Conservation (phyloP, 30 jellyfish, hydroid and myxozoan species). For the Hydractinia symbiolongicarpus region DNA sequence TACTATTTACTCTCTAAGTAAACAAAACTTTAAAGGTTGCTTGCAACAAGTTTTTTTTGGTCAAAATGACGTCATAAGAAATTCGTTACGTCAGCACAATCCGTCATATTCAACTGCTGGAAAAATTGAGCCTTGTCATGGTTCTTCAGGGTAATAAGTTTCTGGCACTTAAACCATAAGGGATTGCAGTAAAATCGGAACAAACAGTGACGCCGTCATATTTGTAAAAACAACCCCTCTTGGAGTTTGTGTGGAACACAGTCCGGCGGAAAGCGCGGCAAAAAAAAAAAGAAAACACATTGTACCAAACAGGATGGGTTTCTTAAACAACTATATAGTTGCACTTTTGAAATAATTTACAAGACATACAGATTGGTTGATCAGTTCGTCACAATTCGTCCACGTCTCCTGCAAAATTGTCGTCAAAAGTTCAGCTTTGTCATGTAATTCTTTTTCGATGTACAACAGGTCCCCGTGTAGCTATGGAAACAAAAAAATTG, state of each 20-base stretch:
- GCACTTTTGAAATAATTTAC: constrained; percentile 47
- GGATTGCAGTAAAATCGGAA: no score
- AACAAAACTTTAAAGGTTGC: background rate
- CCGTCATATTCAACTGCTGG: background rate
- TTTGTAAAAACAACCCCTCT: no score
- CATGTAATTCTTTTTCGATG: constrained; percentile 41
- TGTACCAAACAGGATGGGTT: no score
- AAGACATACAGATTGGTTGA: constrained; percentile 43
- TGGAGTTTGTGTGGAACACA: no score
- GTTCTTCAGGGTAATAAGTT: no score
- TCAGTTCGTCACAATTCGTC: constrained; percentile 78
- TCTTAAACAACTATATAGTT: constrained; percentile 12
- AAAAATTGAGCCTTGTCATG: background rate
- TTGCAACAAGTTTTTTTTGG: constrained; percentile 9
- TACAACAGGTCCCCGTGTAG: constrained; percentile 67
- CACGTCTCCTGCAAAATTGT: constrained; percentile 43
- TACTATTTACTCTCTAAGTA: background rate
- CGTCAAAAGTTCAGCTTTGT: constrained; percentile 42
- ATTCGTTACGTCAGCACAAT: background rate
- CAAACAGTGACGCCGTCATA: no score
- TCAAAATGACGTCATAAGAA: background rate
- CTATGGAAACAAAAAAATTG: constrained; percentile 34
- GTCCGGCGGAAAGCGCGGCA: no score
- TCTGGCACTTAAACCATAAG: no score
- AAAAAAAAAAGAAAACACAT: no score